Conservation (phyloP, 2,797 vertebrate species). For the Sebastiscus tertius region DNA sequence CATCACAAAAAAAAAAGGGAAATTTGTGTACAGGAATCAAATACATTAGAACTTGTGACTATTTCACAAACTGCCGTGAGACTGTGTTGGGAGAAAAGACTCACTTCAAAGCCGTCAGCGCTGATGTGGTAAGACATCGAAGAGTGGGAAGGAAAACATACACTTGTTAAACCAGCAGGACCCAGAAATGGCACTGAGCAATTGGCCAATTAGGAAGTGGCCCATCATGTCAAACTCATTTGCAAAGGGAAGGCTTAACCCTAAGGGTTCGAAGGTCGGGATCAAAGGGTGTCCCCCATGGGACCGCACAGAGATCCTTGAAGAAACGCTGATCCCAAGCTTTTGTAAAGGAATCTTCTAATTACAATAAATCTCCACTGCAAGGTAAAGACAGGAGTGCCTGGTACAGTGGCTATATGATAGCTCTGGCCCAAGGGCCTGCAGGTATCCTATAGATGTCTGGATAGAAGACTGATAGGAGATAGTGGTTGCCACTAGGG, state of each 20-base stretch:
- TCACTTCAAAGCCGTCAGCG: slow-evolving; percentile 22
- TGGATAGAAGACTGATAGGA: slow-evolving; percentile 74
- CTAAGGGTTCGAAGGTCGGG: slow-evolving; percentile 78
- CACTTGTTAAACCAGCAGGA: slow-evolving; percentile 73
- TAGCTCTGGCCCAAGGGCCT: slow-evolving; percentile 72
- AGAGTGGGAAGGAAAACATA: slow-evolving; percentile 57
- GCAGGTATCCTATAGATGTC: slow-evolving; percentile 75
- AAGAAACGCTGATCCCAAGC: slow-evolving; percentile 83
- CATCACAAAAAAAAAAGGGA: too few species aligned
- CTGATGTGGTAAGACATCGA: slow-evolving; percentile 38
- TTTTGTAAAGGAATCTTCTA: slow-evolving; percentile 86
- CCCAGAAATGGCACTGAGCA: slow-evolving; percentile 65
- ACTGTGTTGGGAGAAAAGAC: neutral
- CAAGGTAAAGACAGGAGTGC: slow-evolving; percentile 75
- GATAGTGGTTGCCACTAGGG: slow-evolving; percentile 72
- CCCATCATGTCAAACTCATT: slow-evolving; percentile 84
- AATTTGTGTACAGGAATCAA: too few species aligned
- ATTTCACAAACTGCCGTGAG: too few species aligned
- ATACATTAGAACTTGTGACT: too few species aligned
- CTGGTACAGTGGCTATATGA: slow-evolving; percentile 83
- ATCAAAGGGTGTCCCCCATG: slow-evolving; percentile 85
- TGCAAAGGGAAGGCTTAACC: slow-evolving; percentile 85
- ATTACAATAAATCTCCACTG: slow-evolving; percentile 87
- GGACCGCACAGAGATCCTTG: slow-evolving; percentile 75
- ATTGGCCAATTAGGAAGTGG: slow-evolving; percentile 84